Percentiles rank a stretch among this genome's conserved stretches.
Conservation (phyloP, 2,888 invertebrate species). For the Matsumyia berberina region DNA sequence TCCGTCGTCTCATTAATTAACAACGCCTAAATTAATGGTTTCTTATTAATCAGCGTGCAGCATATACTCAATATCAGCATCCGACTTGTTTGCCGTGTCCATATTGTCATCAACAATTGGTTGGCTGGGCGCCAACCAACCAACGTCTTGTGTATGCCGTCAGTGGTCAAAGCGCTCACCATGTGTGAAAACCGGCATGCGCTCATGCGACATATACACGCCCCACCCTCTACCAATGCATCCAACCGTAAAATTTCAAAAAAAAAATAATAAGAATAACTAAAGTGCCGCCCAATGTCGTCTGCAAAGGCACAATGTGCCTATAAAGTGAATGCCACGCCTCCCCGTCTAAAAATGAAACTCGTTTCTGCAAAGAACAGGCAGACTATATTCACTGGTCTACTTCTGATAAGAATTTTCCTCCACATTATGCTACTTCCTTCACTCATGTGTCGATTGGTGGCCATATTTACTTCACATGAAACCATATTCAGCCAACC, state of each 20-base stretch:
- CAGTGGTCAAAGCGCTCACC: conserved; percentile 26
- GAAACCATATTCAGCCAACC: conserved; percentile 33
- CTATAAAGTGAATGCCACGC: conserved; percentile 10
- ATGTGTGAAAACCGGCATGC: conserved; percentile 41
- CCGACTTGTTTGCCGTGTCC: conserved; percentile 32
- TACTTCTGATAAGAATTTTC: conserved; percentile 28
- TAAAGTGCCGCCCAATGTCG: conserved; percentile 22
- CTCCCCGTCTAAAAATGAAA: conserved; percentile 2
- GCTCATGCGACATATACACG: conserved; percentile 10
- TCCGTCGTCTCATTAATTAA: conserved; percentile 47
- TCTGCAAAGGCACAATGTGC: conserved; percentile 31
- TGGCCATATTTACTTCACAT: conserved; percentile 50
- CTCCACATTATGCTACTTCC: not conserved
- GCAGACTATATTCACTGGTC: not conserved
- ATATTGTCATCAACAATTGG: conserved; percentile 61
- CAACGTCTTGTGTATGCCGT: conserved; percentile 51
- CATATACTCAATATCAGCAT: not conserved
- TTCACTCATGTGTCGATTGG: conserved; percentile 12
- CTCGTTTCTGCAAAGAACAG: conserved; percentile 56
- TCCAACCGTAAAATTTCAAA: not conserved
- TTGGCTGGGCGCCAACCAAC: conserved; percentile 44
- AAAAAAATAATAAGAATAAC: conserved; percentile 16
- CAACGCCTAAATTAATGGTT: conserved; percentile 39
- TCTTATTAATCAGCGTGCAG: conserved; percentile 29
- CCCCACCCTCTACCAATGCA: conserved; percentile 1